A percentile compares a stretch with the other conserved stretches of the same genome.
Conservation (phyloP, 35 echinoderm and acorn worm species). For the Anneissia japonica region DNA sequence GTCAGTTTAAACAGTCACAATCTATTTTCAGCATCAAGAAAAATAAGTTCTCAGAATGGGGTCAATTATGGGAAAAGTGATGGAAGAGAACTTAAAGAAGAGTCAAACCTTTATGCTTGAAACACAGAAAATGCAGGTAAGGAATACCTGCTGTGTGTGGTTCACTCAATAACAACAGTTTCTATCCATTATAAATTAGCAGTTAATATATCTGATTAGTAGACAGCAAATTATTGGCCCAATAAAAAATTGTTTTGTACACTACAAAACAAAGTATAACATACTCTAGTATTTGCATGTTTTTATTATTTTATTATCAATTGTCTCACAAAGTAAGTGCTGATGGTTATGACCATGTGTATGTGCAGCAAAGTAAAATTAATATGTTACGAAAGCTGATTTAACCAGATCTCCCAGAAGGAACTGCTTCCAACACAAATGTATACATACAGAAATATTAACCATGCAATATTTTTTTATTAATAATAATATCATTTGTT, state of each 20-base stretch:
- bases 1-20: no score
- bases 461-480: background rate
- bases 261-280: no score
- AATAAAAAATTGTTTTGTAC: no score
- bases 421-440: background rate
- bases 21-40: background rate
- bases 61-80: constrained; percentile 69
- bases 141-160: background rate
- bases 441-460: background rate
- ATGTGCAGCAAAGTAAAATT: background rate
- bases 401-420: background rate
- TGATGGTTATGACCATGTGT: background rate
- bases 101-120: constrained; percentile 77
- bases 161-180: no score
- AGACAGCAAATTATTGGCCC: no score
- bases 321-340: background rate
- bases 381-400: background rate
- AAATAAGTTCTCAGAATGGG: constrained; percentile 53
- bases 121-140: constrained; percentile 52
- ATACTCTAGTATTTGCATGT: no score
- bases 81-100: constrained; percentile 89
- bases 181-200: no score
- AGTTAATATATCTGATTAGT: no score
- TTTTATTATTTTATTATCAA: no score
- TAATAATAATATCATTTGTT: background rate